A percentile compares a stretch with the other conserved stretches of the same genome.
Conservation (phyloP, 2,888 invertebrate genomes). For the Cephalotes varians region DNA sequence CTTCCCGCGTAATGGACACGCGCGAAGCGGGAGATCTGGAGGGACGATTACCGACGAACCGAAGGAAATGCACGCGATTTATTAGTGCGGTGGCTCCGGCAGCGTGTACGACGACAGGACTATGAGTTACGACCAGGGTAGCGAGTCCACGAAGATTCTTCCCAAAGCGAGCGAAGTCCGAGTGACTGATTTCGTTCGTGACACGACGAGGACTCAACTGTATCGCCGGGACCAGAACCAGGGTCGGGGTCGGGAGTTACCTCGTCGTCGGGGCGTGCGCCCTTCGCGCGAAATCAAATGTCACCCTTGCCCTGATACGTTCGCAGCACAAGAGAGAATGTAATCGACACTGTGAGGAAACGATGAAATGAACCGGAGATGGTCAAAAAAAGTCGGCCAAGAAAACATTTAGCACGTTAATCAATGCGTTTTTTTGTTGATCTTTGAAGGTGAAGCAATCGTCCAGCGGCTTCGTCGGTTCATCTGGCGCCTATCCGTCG, state of each 20-base stretch:
- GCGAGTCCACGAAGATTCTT: background rate
- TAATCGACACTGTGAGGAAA: background rate
- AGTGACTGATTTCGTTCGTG: conserved; percentile 75
- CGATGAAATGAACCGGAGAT: background rate
- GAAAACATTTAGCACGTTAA: background rate
- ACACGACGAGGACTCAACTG: conserved; percentile 77
- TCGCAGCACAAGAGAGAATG: too few species aligned
- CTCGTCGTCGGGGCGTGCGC: conserved; percentile 72
- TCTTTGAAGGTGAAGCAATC: background rate
- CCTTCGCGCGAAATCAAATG: conserved; percentile 73
- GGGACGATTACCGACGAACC: background rate
- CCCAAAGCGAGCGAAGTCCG: conserved; percentile 34
- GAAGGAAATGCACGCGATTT: background rate
- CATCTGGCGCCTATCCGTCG: conserved; percentile 2
- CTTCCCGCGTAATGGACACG: conserved; percentile 20
- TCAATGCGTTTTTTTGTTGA: background rate
- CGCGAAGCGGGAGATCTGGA: conserved; percentile 6
- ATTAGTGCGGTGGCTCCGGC: background rate
- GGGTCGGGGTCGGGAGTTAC: conserved; percentile 20
- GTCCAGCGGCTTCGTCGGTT: conserved; percentile 20
- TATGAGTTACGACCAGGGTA: background rate
- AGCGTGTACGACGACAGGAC: background rate
- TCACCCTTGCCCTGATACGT: conserved; percentile 58
- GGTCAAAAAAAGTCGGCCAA: background rate
- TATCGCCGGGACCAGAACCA: conserved; percentile 67